A percentile compares a stretch with the other conserved stretches of the same genome.
These are phyloP conservation scores for Hanleya hanleyi DNA, from an alignment of 2,888 invertebrate species.

Conservation along the genomic window DNA sequence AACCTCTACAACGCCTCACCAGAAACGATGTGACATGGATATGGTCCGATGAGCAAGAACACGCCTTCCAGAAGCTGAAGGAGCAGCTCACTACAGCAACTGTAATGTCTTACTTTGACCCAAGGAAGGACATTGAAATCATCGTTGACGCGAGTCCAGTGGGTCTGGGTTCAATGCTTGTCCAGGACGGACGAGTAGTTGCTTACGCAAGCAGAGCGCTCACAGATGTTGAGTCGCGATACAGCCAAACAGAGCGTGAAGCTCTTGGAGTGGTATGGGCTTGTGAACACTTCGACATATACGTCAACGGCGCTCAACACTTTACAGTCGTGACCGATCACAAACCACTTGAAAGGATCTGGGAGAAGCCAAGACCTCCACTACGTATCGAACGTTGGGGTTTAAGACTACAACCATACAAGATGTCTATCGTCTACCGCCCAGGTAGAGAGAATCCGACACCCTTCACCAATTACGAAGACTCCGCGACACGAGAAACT, in stretches of 20 bases:
- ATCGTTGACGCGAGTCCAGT: constrained; percentile 43
- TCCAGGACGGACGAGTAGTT: constrained; percentile 31
- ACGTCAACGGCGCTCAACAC: constrained; percentile 37
- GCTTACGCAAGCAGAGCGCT: constrained; percentile 42
- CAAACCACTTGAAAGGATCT: constrained; percentile 39
- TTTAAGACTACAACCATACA: constrained; percentile 38
- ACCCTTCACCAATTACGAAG: too few species aligned
- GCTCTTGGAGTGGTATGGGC: constrained; percentile 45
- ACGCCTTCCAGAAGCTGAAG: constrained; percentile 37
- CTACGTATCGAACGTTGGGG: constrained; percentile 44
- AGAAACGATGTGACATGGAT: constrained; percentile 34
- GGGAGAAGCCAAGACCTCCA: constrained; percentile 31
- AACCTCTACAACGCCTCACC: constrained; percentile 44
- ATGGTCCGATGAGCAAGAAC: constrained; percentile 36
- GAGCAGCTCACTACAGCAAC: constrained; percentile 29
- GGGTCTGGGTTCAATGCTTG: constrained; percentile 40
- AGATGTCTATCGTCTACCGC: constrained; percentile 29
- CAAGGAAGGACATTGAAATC: constrained; percentile 30
- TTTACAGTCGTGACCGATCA: constrained; percentile 49
- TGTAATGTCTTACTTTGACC: constrained; percentile 39
- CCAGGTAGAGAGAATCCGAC: constrained; percentile 41
- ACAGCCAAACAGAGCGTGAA: constrained; percentile 47
- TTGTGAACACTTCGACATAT: constrained; percentile 46
- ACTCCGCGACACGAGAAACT: constrained; percentile 10
- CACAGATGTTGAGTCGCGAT: constrained; percentile 33